Evolutionary conservation across 1,140 invertebrate genomes (phyloP), one percentile per base, ranked within the genome.

Genomic region (Glomeris maerens): DNA sequence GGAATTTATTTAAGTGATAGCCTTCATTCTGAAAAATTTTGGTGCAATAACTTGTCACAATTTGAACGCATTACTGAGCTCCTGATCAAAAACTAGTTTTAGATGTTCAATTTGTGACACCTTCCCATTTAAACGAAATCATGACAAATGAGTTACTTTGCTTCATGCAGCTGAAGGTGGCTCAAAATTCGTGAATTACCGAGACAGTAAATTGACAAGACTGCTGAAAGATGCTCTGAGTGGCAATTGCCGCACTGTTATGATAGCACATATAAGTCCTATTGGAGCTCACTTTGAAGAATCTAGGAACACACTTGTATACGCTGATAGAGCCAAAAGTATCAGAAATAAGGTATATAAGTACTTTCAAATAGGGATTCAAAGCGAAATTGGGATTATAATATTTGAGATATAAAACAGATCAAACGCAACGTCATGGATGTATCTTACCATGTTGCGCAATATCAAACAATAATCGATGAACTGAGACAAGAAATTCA

Each of bases 221-320:
- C 61, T 77, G 25, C 59, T 77, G 39, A 75, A 79, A 61, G 76
- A 95, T 60, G 85, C 89, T 0, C 69, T 95, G 13, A 87, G 86
- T 51, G 92, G 92, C 2, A 89, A 91, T 60, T 93, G 88, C 60
- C 73, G 72, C 53, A 79, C 92, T 0, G 88, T 91, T 0, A 96
- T 96, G 90, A 88, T 96, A 50, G 92, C 91, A n/a, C 89, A 96
- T 64, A 84, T 95, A 3, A 84, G 83, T 13, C 85, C 91, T 0
- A 79, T 81, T 10, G 72, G 72, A 13, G 63, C 69, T 1, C 80
- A 89, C 55, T 76, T 83, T 10, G 92, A 96, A 58, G 92, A 96
- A 65, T 86, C 84, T 0, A 76, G 84, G 53, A 96, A 93, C 60
- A 97, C 93, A 0, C 66, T 97, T 2, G 79, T 89, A 39, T 98